Evolutionary conservation across 2,113 vertebrate species (phyloP), one percentile per base, ranked within the genome.

Genomic region (Apus apus): DNA sequence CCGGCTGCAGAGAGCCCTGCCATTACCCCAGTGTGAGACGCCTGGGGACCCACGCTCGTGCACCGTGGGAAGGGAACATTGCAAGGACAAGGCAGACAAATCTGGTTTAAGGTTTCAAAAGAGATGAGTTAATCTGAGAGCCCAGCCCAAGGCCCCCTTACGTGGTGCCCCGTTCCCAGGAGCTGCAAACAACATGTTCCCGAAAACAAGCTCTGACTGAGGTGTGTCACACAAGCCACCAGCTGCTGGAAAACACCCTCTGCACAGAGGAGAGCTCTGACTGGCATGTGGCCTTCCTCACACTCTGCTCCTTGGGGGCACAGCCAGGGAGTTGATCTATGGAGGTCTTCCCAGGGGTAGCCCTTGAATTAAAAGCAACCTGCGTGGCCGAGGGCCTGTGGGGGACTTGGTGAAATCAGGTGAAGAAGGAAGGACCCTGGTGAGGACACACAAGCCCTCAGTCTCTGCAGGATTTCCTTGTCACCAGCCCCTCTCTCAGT

Each of bases 31-130:
- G 34, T 51, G 64, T 5, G 4, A 71, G 71, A 23, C 29, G 14
- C 62, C 75, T 20, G 7, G 54, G 65, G 70, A 90, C 32, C 30
- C 5, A 51, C 5, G 19, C 87, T 65, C 70, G 3, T 2, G 53
- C 76, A 48, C 80, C 56, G 72, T 70, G 72, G 94, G 89, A 94
- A 91, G 90, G 80, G n/a, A 85, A 17, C 48, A 0, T 3, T 29
- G 75, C 67, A 14, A 0, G 23, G 88, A 30, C 56, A 7, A 54
- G 34, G 66, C 75, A 51, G 71, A 40, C 25, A 29, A 57, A 85
- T 68, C 91, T 40, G 80, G 61, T 68, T 60, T 60, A 18, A 82
- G 73, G 78, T 95, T 96, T 93, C 94, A 87, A 95, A 94, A 92
- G 93, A 54, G 70, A 61, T 89, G 93, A 95, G 84, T 76, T 91